phyloP scores from a whole-genome alignment of 2,797 vertebrate species.

The Chelon labrosus region DNA sequence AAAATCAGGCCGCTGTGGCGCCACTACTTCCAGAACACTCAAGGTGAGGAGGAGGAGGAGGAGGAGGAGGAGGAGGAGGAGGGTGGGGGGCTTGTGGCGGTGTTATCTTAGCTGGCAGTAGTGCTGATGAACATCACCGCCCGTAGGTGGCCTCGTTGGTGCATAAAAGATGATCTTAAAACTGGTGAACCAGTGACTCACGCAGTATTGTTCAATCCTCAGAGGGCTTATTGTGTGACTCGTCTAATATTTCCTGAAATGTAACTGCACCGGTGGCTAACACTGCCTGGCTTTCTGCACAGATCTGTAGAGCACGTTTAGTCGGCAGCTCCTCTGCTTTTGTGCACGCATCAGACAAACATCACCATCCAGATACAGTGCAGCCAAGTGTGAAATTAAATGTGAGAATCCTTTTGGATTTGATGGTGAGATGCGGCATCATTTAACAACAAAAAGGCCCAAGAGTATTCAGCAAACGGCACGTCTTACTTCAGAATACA shows the following conservation, averaged over 20 bases:
- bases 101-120: not conserved
- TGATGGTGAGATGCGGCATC: not conserved
- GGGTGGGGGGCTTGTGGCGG: not conserved
- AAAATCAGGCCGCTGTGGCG: conserved; percentile 93
- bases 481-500: not conserved
- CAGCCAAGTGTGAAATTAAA: conserved; percentile 37
- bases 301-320: not conserved
- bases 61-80: conserved; percentile 41
- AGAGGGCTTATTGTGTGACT: conserved; percentile 37
- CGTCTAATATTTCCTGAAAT: conserved; percentile 43
- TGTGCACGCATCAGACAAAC: not conserved
- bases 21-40: conserved; percentile 94
- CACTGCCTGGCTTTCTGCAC: not conserved
- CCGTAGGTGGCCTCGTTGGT: conserved; percentile 49
- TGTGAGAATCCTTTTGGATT: conserved; percentile 12
- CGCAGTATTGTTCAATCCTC: conserved; percentile 44
- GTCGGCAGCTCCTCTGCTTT: not conserved
- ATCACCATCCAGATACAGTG: not conserved
- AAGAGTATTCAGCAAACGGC: not conserved
- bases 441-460: not conserved
- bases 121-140: conserved; percentile 29
- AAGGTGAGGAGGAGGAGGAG: conserved; percentile 81
- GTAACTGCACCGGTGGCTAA: not conserved
- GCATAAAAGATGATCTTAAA: conserved; percentile 36
- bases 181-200: conserved; percentile 60